Conservation (phyloP, 2,888 invertebrate genomes). For the Melipona bicolor region DNA sequence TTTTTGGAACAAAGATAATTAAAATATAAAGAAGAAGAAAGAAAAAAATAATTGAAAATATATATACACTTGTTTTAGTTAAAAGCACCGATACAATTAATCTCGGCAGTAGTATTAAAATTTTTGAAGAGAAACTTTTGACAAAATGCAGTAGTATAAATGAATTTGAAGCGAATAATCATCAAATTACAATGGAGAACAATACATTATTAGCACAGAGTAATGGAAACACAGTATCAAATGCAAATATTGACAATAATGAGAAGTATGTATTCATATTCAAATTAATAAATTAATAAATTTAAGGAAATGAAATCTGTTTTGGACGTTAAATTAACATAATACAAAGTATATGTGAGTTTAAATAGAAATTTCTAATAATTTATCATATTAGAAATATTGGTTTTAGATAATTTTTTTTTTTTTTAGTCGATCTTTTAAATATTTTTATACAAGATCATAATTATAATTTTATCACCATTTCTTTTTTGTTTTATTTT, state of each 20-base stretch:
- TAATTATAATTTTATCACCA: neutral
- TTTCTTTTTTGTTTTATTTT: neutral
- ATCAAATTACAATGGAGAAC: conserved; percentile 6
- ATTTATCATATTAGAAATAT: neutral
- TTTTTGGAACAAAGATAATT: neutral
- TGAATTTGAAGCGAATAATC: neutral
- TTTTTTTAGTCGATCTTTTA: neutral
- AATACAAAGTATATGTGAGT: neutral
- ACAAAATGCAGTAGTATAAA: conserved; percentile 24
- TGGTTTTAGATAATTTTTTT: neutral
- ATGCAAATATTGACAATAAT: neutral
- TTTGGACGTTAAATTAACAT: neutral
- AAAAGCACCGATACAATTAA: conserved; percentile 85
- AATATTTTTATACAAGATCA: neutral
- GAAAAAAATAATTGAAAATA: neutral
- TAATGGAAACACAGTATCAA: neutral
- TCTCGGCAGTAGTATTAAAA: conserved; percentile 87
- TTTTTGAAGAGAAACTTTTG: conserved; percentile 84
- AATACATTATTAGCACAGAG: conserved; percentile 18
- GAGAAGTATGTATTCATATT: conserved; percentile 30
- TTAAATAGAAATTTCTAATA: neutral
- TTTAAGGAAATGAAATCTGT: neutral
- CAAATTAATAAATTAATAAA: neutral
- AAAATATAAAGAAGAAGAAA: conserved; percentile 13
- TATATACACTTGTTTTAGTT: conserved; percentile 53